These are phyloP conservation scores for Eidolon helvum DNA, from an alignment of 2,113 vertebrate genomes.

Conservation along the genomic window DNA sequence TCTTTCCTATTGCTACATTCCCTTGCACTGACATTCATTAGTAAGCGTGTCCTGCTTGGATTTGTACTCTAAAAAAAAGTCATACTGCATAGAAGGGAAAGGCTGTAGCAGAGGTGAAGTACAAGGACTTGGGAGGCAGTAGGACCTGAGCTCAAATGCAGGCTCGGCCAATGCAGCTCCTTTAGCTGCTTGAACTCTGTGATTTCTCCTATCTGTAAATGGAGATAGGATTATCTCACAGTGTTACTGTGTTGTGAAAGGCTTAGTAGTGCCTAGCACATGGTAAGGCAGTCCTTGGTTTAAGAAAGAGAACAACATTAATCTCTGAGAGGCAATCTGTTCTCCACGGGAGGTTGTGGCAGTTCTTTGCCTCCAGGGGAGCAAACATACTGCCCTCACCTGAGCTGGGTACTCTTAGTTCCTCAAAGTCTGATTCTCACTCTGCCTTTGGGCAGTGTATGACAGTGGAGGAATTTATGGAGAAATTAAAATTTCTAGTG, in stretches of 20 bases:
- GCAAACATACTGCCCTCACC: neutral
- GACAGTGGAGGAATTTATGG: neutral
- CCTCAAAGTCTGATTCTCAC: neutral
- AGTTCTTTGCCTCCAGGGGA: neutral
- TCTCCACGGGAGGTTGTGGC: neutral
- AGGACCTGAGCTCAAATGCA: neutral
- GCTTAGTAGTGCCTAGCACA: neutral
- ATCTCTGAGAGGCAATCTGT: neutral
- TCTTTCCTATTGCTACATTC: neutral
- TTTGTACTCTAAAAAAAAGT: neutral
- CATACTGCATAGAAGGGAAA: neutral
- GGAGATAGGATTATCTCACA: neutral
- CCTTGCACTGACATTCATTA: neutral
- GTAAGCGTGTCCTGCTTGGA: neutral
- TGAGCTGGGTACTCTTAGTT: neutral
- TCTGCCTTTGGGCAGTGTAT: neutral
- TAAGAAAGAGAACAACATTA: neutral
- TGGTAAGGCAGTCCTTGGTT: neutral
- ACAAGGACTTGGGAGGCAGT: neutral
- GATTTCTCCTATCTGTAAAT: neutral
- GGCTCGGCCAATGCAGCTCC: neutral
- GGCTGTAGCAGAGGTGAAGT: neutral
- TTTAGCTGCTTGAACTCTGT: neutral
- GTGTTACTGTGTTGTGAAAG: neutral
- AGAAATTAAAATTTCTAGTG: neutral